Evolutionary conservation across 2,888 invertebrate species (phyloP).

Genomic region (Ichneumon xanthorius): DNA sequence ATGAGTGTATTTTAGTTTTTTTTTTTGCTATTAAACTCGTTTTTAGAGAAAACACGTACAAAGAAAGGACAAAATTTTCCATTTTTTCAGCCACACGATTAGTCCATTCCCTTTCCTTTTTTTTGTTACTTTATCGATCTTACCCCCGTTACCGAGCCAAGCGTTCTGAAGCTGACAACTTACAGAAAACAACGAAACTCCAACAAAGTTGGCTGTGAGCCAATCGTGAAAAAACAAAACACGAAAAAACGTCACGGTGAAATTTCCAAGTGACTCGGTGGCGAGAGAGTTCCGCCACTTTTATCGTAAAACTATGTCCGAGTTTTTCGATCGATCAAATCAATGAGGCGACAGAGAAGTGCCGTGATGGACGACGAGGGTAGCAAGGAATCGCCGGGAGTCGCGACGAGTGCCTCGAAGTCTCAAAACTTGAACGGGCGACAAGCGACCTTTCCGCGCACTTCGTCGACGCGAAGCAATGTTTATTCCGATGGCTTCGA

Average conservation of each 20-base stretch:
- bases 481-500: slow-evolving; percentile 45
- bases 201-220: slow-evolving; percentile 4
- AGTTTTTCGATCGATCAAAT: slow-evolving; percentile 8
- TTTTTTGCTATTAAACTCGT: too few species aligned
- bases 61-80: too few species aligned
- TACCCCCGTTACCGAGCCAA: not conserved
- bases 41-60: not conserved
- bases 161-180: slow-evolving; percentile 38
- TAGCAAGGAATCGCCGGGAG: slow-evolving; percentile 7
- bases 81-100: too few species aligned
- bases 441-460: slow-evolving; percentile 35
- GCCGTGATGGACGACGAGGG: slow-evolving; percentile 47
- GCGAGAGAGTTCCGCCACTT: slow-evolving; percentile 3
- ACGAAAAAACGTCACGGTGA: slow-evolving; percentile 43
- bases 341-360: not conserved
- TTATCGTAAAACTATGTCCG: slow-evolving; percentile 7
- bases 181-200: slow-evolving; percentile 26
- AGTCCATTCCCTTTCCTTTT: not conserved
- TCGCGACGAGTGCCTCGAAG: slow-evolving; percentile 27
- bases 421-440: slow-evolving; percentile 47
- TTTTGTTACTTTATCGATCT: not conserved
- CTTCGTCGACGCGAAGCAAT: slow-evolving; percentile 43
- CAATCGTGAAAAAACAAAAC: slow-evolving; percentile 5
- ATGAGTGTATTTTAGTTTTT: too few species aligned
- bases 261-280: slow-evolving; percentile 38